phyloP scores from a whole-genome alignment of 2,797 vertebrate genomes.

The Coranthus polyacanthus region DNA sequence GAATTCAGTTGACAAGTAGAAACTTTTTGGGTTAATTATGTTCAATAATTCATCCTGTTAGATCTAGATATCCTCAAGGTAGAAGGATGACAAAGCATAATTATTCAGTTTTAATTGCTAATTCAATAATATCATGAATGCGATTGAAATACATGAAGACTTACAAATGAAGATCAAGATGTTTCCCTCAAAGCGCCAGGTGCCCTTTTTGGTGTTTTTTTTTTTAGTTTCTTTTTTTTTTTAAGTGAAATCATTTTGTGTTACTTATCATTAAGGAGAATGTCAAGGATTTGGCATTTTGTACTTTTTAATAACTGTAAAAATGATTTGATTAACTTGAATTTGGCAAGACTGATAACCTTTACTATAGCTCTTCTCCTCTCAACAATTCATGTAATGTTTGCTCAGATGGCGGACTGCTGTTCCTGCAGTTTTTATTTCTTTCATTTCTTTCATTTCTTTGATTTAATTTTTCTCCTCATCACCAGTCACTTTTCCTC shows the following conservation, averaged over 20 bases:
- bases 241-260: constrained; percentile 21
- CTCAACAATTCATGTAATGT: not conserved
- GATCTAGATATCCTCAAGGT: not conserved
- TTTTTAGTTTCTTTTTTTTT: too few species aligned
- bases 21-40: constrained; percentile 17
- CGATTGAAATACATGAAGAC: constrained; percentile 7
- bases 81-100: constrained; percentile 3
- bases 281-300: constrained; percentile 27
- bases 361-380: not conserved
- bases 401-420: not conserved
- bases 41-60: not conserved
- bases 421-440: not conserved
- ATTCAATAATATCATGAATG: not conserved
- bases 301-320: not conserved
- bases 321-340: constrained; percentile 8
- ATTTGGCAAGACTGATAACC: not conserved
- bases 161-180: not conserved
- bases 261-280: constrained; percentile 16
- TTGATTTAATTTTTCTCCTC: too few species aligned
- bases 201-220: constrained; percentile 8
- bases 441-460: not conserved
- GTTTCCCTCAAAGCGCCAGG: constrained; percentile 5
- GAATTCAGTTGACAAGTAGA: not conserved
- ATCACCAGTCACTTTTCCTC: not conserved
- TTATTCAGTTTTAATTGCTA: constrained; percentile 6